These are phyloP conservation scores for Hozukius guyotensis DNA, from an alignment of 2,797 vertebrate genomes.

Conservation along the genomic window DNA sequence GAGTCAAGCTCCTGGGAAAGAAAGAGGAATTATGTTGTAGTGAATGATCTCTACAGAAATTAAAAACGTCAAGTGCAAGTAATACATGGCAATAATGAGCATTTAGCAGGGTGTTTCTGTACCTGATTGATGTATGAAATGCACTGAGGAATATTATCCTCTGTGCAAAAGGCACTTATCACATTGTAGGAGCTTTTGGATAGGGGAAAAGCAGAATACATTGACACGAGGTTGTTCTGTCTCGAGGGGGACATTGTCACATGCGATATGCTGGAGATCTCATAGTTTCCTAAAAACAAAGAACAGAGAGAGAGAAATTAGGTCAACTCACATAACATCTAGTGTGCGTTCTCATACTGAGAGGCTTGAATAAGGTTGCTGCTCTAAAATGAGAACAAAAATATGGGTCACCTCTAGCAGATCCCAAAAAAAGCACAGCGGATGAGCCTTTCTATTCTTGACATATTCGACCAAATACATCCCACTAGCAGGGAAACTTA, in stretches of 20 bases:
- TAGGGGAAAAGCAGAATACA: constrained; percentile 80
- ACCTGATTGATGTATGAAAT: constrained; percentile 94
- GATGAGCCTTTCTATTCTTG: constrained; percentile 32
- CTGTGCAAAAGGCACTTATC: constrained; percentile 93
- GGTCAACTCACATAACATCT: not conserved
- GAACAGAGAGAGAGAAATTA: constrained; percentile 11
- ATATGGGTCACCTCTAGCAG: constrained; percentile 65
- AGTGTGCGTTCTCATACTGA: not conserved
- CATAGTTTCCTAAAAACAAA: constrained; percentile 73
- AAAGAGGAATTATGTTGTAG: not conserved
- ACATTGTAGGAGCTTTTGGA: constrained; percentile 85
- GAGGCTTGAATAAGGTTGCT: constrained; percentile 46
- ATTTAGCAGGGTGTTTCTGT: constrained; percentile 37
- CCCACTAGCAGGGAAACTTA: constrained; percentile 60
- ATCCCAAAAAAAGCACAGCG: constrained; percentile 21
- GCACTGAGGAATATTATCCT: constrained; percentile 92
- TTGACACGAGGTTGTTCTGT: constrained; percentile 82
- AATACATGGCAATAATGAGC: not conserved
- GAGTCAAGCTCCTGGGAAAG: constrained; percentile 87
- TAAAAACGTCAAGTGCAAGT: not conserved
- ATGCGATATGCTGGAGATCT: constrained; percentile 86
- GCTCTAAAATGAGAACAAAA: constrained; percentile 62
- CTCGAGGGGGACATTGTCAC: constrained; percentile 86
- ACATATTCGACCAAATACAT: constrained; percentile 7
- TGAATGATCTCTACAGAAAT: not conserved